These are phyloP conservation scores for Torymus auratus DNA, from an alignment of 2,888 invertebrate genomes.

Conservation along the genomic window DNA sequence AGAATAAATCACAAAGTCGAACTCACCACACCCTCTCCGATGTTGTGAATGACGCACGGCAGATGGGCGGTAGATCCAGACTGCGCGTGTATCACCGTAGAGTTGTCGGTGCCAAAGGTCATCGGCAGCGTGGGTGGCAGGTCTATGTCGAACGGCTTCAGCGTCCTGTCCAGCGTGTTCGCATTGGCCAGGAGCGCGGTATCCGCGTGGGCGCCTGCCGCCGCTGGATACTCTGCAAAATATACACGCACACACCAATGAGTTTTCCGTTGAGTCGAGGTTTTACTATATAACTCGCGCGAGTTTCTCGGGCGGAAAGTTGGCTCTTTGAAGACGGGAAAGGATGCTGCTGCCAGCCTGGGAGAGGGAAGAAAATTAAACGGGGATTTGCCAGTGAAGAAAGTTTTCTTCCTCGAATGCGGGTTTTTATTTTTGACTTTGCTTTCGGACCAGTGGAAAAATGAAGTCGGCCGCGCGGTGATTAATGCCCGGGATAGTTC, in stretches of 20 bases:
- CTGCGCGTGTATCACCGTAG: conserved; percentile 88
- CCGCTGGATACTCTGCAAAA: conserved; percentile 66
- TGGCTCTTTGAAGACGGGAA: neutral
- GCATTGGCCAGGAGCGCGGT: conserved; percentile 65
- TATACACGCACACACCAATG: too few species aligned
- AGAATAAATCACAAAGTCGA: neutral
- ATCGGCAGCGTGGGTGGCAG: conserved; percentile 80
- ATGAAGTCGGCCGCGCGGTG: too few species aligned
- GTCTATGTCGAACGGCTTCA: conserved; percentile 71
- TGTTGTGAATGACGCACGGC: conserved; percentile 90
- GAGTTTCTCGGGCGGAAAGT: conserved; percentile 1
- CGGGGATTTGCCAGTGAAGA: too few species aligned
- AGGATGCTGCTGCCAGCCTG: too few species aligned
- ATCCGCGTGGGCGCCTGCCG: conserved; percentile 66
- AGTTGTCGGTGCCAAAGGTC: conserved; percentile 90
- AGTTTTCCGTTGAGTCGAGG: too few species aligned
- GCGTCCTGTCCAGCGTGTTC: conserved; percentile 65
- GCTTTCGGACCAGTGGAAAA: too few species aligned
- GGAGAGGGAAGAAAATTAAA: too few species aligned
- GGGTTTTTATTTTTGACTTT: too few species aligned
- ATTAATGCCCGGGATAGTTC: too few species aligned
- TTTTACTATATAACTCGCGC: neutral
- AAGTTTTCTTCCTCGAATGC: too few species aligned
- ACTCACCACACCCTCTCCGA: conserved; percentile 93
- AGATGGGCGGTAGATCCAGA: conserved; percentile 90